Evolutionary conservation across 2,113 vertebrate genomes (phyloP).

Genomic region (Thalassoma bifasciatum): DNA sequence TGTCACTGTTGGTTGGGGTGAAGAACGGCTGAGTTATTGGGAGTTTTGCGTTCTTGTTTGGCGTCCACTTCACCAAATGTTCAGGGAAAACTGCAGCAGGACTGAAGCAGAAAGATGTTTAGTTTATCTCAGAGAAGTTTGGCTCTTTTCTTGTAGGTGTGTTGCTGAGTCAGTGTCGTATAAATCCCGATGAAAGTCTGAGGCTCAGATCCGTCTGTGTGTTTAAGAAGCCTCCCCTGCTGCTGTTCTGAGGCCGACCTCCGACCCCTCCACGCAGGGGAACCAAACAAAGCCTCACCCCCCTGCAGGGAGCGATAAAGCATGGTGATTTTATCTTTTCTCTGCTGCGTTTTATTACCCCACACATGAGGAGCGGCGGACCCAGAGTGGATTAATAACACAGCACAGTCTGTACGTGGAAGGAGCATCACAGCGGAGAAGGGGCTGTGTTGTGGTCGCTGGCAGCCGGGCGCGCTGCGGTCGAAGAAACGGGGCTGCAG

Average conservation of each 20-base stretch:
- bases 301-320: slow-evolving; percentile 11
- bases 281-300: background rate
- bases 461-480: slow-evolving; percentile 32
- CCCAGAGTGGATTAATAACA: slow-evolving; percentile 33
- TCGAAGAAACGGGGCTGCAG: slow-evolving; percentile 24
- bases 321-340: slow-evolving; percentile 20
- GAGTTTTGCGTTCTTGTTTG: too few species aligned
- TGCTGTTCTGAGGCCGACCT: slow-evolving; percentile 18
- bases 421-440: slow-evolving; percentile 8
- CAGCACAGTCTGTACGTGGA: slow-evolving; percentile 7
- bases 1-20: too few species aligned
- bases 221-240: background rate
- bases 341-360: slow-evolving; percentile 18
- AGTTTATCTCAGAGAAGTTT: too few species aligned
- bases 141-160: too few species aligned
- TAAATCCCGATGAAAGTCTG: too few species aligned
- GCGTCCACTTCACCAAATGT: too few species aligned
- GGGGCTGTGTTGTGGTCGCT: slow-evolving; percentile 44
- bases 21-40: too few species aligned
- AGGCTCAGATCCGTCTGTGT: background rate
- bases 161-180: too few species aligned
- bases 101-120: too few species aligned
- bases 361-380: background rate
- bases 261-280: background rate
- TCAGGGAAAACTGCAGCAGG: too few species aligned